Base-by-base conservation (phyloP, 2,113 vertebrate species). In the Brachypodius melanocephalos region DNA sequence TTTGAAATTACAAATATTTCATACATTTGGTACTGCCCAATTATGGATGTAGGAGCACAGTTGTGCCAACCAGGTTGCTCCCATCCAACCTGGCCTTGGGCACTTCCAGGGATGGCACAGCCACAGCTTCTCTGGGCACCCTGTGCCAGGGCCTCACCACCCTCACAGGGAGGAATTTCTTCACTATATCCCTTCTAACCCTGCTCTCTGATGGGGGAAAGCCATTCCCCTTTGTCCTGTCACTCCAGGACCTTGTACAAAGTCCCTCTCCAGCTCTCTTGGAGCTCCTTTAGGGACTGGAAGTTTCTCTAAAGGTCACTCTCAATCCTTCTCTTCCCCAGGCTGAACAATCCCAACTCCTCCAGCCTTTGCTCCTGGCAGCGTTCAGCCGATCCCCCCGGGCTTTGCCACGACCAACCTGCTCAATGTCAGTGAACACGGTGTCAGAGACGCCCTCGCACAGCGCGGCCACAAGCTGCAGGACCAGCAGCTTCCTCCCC, bases 391-490 rank as follows among this genome's bases (percentile, higher is more conserved):
- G 0, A 43, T 20, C 3, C 40, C 63, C 49, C 10, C 1, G 2
- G 54, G 40, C 48, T 42, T 7, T 79, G 74, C 42, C 45, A 8
- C 0, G 10, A 94, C 98, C 89, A 52, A 99, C 99, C 99, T 99
- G 99, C 49, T 88, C 92, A 46, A 98, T 73, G 49, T 98, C 98
- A 22, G 98, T 98, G 78, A 99, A 98, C 85, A 98, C 94, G 2
- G 98, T 97, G 85, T 99, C 98, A 0, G 98, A 98, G 90, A 99
- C 73, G 13, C 78, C 97, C 95, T 99, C 98, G 0, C 99, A 98
- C 96, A 99, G 96, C 5, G 98, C 74, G 8, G 98, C 98, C 95
- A 99, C 75, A 12, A 98, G 96, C 95, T 99, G 99, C 45, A 99
- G 97, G n/a, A 99, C 85, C 65, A 97, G 96, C 62, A 99, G 96